A percentile compares a stretch with the other conserved stretches of the same genome.
phyloP scores from a whole-genome alignment of 2,113 vertebrate genomes.

The Hemiprocne comata region DNA sequence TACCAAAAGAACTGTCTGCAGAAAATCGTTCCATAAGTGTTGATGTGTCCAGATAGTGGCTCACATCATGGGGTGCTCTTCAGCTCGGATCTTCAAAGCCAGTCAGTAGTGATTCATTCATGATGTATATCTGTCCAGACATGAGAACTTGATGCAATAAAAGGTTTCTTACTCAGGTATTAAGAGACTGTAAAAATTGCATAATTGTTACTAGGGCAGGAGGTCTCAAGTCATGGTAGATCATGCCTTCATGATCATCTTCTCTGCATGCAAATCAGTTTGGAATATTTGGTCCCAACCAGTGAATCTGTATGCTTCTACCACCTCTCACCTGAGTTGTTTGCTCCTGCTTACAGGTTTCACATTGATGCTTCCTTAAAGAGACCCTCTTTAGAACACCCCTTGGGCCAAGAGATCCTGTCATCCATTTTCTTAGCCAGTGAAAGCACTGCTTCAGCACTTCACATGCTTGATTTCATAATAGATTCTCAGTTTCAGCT shows the following conservation, averaged over 20 bases:
- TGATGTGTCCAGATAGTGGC: conserved; percentile 52
- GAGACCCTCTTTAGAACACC: neutral
- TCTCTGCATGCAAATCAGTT: neutral
- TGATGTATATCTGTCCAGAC: conserved; percentile 46
- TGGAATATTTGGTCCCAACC: neutral
- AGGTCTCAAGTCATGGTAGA: neutral
- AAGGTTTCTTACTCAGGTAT: conserved; percentile 15
- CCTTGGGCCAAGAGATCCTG: neutral
- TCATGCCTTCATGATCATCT: neutral
- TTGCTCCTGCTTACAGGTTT: neutral
- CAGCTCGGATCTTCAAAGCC: conserved; percentile 28
- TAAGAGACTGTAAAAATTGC: neutral
- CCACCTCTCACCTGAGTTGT: neutral
- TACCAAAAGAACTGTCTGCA: conserved; percentile 6
- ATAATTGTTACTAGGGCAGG: neutral
- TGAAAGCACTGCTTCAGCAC: neutral
- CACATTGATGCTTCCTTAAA: neutral
- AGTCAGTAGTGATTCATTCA: conserved; percentile 40
- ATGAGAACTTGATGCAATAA: conserved; percentile 41
- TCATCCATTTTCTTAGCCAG: neutral
- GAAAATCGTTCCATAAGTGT: conserved; percentile 13
- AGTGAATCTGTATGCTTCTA: neutral
- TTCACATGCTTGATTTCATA: neutral
- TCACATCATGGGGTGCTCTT: conserved; percentile 14
- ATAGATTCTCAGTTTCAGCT: neutral